Conservation (phyloP, 2,888 invertebrate genomes). For the Caenorhabditis parvicauda region DNA sequence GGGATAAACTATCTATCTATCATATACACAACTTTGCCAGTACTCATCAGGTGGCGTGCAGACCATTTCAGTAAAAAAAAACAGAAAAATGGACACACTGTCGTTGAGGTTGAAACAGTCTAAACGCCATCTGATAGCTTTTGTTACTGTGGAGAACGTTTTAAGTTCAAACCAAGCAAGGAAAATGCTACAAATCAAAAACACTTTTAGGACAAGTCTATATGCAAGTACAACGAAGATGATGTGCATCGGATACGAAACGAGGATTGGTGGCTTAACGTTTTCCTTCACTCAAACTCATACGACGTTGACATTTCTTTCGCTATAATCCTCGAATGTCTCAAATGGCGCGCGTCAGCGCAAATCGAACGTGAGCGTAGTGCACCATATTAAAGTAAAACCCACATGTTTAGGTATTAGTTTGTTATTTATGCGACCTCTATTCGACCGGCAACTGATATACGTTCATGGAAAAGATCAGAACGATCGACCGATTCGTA, state of each 20-base stretch:
- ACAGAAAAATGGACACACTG: too few species aligned
- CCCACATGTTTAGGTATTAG: slow-evolving; percentile 36
- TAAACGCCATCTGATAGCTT: too few species aligned
- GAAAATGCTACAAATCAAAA: neutral
- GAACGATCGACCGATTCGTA: slow-evolving; percentile 41
- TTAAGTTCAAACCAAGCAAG: neutral
- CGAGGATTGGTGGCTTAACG: slow-evolving; percentile 48
- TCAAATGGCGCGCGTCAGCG: slow-evolving; percentile 50
- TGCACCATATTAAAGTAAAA: neutral
- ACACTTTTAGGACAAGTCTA: neutral
- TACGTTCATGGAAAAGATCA: slow-evolving; percentile 52
- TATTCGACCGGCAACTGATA: slow-evolving; percentile 44
- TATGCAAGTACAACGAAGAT: slow-evolving; percentile 12
- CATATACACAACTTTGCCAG: too few species aligned
- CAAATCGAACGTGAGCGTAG: slow-evolving; percentile 43
- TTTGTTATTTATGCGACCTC: slow-evolving; percentile 40
- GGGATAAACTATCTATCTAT: too few species aligned
- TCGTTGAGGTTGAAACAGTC: too few species aligned
- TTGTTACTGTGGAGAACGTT: too few species aligned
- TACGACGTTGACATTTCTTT: slow-evolving; percentile 52
- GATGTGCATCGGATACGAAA: slow-evolving; percentile 36
- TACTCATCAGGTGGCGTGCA: too few species aligned
- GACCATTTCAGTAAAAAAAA: too few species aligned
- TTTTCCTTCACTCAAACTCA: slow-evolving; percentile 35
- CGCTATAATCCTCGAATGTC: slow-evolving; percentile 50